phyloP scores from a whole-genome alignment of 1,140 invertebrate genomes.

The Temnothorax curvispinosus region DNA sequence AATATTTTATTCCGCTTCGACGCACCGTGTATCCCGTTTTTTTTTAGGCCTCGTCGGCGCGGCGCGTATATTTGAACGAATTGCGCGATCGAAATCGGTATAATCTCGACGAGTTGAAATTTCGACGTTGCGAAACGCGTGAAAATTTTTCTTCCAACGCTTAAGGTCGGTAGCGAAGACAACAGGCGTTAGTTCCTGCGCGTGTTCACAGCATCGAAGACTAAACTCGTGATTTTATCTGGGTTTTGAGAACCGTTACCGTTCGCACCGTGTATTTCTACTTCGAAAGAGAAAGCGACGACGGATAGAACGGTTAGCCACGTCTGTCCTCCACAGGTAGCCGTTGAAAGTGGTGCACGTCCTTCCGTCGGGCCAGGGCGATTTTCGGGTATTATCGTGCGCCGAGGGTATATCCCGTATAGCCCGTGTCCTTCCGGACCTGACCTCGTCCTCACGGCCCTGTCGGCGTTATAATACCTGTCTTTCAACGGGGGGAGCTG shows the following conservation, averaged over 20 bases:
- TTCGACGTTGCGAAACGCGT: neutral
- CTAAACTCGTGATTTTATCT: conserved; percentile 20
- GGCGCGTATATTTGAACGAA: neutral
- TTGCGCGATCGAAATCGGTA: neutral
- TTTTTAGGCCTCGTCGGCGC: no score
- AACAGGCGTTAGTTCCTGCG: neutral
- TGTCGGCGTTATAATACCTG: conserved; percentile 31
- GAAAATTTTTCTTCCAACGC: neutral
- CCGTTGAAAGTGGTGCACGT: neutral
- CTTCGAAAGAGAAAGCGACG: conserved; percentile 65
- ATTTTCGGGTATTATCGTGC: conserved; percentile 63
- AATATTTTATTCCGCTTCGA: conserved; percentile 42
- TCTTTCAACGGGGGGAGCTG: neutral
- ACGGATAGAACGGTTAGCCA: conserved; percentile 43
- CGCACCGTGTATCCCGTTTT: neutral
- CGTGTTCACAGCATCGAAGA: neutral
- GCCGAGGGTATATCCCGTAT: conserved; percentile 47
- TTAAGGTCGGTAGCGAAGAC: neutral
- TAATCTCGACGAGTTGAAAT: neutral
- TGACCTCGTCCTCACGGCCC: conserved; percentile 65
- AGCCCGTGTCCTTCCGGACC: conserved; percentile 51
- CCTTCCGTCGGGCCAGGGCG: neutral
- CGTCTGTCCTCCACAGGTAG: conserved; percentile 27
- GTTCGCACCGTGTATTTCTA: neutral
- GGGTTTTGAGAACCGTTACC: neutral